Evolutionary conservation across 1,140 invertebrate genomes (phyloP), one percentile per base, ranked within the genome.

Genomic region (Physella acuta): DNA sequence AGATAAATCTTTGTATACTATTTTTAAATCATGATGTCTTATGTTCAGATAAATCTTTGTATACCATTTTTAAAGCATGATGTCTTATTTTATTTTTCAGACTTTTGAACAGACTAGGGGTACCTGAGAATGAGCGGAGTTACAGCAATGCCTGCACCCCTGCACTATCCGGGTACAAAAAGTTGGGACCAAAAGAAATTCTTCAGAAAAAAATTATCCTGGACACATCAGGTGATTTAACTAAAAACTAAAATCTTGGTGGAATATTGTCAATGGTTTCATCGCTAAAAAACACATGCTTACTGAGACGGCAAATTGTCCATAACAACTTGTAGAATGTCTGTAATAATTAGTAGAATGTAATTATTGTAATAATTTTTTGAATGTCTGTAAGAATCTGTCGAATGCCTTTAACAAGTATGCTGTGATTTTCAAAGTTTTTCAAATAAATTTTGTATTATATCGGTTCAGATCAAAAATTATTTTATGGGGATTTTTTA

Each of bases 201-300:
- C 62, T 64, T 20, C 49, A 64, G 30, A 64, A 33, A 30, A 64
- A 64, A 52, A 34, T 64, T n/a, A n/a, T n/a, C n/a, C n/a, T n/a
- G n/a, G n/a, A n/a, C n/a, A n/a, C n/a, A n/a, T n/a, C n/a, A n/a
- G n/a, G n/a, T n/a, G n/a, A n/a, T n/a, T n/a, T n/a, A n/a, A n/a
- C n/a, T n/a, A n/a, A n/a, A n/a, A n/a, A n/a, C n/a, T n/a, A n/a
- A n/a, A n/a, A n/a, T n/a, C n/a, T n/a, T n/a, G n/a, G n/a, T n/a
- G 14, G 24, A 20, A 14, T 3, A 8, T 4, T 53, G 20, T 53
- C 28, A 4, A 24, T 53, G 11, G 44, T 49, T 49, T 14, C 11
- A 11, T 49, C 11, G 11, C n/a, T 49, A n/a, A 49, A 14, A n/a
- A n/a, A 49, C 11, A 49, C 44, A 14, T 49, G 11, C 44, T n/a